A percentile compares a stretch with the other conserved stretches of the same genome.
phyloP scores from a whole-genome alignment of 2,113 vertebrate species.

The Aythya baeri region DNA sequence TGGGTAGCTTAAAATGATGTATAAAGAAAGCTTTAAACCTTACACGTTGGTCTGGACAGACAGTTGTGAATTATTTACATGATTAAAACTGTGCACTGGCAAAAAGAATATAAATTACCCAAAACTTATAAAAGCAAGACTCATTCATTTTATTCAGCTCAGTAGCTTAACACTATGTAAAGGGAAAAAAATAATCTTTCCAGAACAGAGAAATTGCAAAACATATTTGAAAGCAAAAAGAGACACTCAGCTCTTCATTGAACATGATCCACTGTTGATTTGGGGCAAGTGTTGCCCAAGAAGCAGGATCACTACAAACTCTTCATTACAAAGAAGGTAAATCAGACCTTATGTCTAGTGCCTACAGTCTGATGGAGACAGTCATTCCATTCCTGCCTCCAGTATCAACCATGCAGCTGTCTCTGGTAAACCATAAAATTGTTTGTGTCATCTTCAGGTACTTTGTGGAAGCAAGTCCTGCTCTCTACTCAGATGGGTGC shows the following conservation, averaged over 20 bases:
- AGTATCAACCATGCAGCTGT: rapidly evolving
- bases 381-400: not conserved
- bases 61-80: not conserved
- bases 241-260: not conserved
- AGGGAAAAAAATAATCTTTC: not conserved
- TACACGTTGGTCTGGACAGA: not conserved
- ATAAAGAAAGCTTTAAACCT: not conserved
- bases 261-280: not conserved
- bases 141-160: not conserved
- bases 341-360: not conserved
- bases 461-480: not conserved
- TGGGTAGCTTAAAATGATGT: not conserved
- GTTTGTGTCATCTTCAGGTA: not conserved
- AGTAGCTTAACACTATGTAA: not conserved
- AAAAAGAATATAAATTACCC: not conserved
- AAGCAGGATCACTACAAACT: not conserved
- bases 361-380: not conserved
- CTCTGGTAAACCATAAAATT: rapidly evolving
- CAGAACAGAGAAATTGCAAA: not conserved
- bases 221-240: not conserved
- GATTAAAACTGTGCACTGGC: not conserved
- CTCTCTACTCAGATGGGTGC: not conserved
- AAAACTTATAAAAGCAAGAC: not conserved
- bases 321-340: not conserved
- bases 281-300: not conserved